A percentile compares a stretch with the other conserved stretches of the same genome.
Evolutionary conservation across 2,113 vertebrate genomes (phyloP).

Genomic region (Lamprotornis superbus): DNA sequence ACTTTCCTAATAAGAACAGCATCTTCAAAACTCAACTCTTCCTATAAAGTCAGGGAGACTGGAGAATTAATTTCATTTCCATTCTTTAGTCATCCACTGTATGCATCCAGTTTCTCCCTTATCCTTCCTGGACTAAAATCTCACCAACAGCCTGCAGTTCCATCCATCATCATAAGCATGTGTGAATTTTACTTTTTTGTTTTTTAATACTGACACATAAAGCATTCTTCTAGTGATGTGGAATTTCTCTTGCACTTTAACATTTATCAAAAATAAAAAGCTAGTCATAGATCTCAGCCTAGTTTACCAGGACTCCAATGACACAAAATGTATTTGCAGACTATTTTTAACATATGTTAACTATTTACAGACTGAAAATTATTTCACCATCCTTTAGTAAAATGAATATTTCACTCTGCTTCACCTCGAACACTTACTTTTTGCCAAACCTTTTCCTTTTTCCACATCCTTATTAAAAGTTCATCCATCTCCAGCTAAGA

Average conservation of each 20-base stretch:
- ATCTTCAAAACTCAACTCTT: neutral
- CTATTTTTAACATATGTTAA: neutral
- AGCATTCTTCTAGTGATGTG: neutral
- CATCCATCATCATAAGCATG: neutral
- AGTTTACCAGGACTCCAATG: neutral
- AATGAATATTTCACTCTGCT: neutral
- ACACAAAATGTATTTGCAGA: neutral
- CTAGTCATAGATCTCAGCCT: neutral
- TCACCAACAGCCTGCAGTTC: neutral
- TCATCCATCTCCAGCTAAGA: neutral
- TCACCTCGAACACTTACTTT: neutral
- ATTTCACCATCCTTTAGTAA: neutral
- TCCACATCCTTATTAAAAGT: neutral
- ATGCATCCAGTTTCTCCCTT: neutral
- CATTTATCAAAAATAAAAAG: neutral
- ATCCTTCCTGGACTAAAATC: neutral
- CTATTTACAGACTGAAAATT: neutral
- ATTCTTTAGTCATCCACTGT: neutral
- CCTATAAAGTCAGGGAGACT: neutral
- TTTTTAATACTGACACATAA: neutral
- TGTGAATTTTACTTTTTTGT: neutral
- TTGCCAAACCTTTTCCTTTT: neutral
- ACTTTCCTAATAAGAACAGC: neutral
- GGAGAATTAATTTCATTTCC: neutral
- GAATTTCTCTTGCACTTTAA: neutral